phyloP scores from a whole-genome alignment of 2,888 invertebrate species.

The Neocrepidodera transversa region DNA sequence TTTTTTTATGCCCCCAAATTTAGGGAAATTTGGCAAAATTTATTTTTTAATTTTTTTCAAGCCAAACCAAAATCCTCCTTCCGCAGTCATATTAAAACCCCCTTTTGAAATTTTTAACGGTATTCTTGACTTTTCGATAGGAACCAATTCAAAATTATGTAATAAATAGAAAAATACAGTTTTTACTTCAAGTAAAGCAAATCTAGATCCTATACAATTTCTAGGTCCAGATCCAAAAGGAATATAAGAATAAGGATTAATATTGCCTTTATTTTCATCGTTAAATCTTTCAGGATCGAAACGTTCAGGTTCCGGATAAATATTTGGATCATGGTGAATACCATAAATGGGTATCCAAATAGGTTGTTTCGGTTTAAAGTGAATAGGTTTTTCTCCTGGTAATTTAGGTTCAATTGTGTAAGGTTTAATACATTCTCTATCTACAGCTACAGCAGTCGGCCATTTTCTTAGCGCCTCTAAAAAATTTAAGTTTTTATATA shows the following conservation, averaged over 20 bases:
- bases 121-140: constrained; percentile 45
- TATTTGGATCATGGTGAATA: no score
- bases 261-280: constrained; percentile 63
- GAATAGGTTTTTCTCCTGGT: constrained; percentile 39
- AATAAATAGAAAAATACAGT: no score
- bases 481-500: no score
- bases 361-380: neutral
- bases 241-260: constrained; percentile 57
- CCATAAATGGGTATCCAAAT: constrained; percentile 45
- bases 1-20: no score
- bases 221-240: constrained; percentile 64
- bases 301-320: constrained; percentile 49
- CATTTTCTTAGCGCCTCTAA: constrained; percentile 43
- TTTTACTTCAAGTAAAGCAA: no score
- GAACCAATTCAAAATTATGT: constrained; percentile 46
- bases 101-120: constrained; percentile 44
- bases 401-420: constrained; percentile 53
- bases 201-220: constrained; percentile 66
- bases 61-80: constrained; percentile 49
- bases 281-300: constrained; percentile 57
- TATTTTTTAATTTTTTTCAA: constrained; percentile 36
- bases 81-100: constrained; percentile 39
- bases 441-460: constrained; percentile 49
- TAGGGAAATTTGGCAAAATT: no score
- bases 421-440: constrained; percentile 61